Conservation (phyloP, 2,797 vertebrate genomes). For the Pogoniulus pusillus region DNA sequence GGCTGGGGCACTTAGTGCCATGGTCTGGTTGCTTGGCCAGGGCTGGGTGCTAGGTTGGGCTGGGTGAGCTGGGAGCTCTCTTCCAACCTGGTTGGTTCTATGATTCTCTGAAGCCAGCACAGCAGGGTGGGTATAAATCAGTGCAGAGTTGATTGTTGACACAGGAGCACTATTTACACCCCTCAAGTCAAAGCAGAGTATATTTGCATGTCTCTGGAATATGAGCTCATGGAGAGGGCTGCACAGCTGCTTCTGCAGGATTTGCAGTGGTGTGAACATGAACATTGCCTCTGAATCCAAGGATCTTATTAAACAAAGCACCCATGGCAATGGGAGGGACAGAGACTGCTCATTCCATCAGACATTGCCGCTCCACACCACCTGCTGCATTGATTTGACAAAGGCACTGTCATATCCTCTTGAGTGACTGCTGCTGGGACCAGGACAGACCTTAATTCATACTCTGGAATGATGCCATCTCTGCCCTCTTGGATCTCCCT, state of each 20-base stretch:
- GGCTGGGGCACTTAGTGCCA: too few relatives aligned
- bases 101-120: too few relatives aligned
- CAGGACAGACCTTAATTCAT: conserved; percentile 43
- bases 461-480: conserved; percentile 47
- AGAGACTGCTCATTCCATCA: conserved; percentile 28
- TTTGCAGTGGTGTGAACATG: not conserved
- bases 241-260: not conserved
- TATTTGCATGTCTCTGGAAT: not conserved
- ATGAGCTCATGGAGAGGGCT: not conserved
- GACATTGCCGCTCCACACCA: conserved; percentile 18
- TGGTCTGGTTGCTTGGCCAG: too few relatives aligned
- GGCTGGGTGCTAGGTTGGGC: too few relatives aligned
- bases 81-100: too few relatives aligned
- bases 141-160: too few relatives aligned
- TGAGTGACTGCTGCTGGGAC: conserved; percentile 36
- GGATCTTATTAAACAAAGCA: conserved; percentile 20
- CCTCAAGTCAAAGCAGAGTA: too few relatives aligned
- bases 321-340: not conserved
- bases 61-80: too few relatives aligned
- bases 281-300: conserved; percentile 42
- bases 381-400: conserved; percentile 12
- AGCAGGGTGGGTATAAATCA: too few relatives aligned
- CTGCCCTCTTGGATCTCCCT: conserved; percentile 60
- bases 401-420: conserved; percentile 36
- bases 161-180: too few relatives aligned